Conservation (phyloP, 1,140 invertebrate species). For the Elymnias hypermnestra region DNA sequence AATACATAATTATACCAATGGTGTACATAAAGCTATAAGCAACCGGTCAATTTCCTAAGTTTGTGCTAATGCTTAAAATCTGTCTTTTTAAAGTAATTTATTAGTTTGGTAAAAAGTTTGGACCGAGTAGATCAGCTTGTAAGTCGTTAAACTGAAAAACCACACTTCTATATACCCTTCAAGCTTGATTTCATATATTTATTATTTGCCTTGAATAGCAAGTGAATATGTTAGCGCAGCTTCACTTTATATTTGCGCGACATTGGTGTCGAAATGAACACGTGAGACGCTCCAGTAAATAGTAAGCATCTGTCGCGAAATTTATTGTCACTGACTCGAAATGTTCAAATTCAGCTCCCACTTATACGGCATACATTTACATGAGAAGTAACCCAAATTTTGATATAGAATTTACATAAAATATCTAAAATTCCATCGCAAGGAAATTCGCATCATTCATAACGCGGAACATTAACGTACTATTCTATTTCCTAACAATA, state of each 20-base stretch:
- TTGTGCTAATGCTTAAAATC: too few relatives aligned
- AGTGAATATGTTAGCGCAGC: not conserved
- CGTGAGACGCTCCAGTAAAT: not conserved
- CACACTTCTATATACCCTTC: not conserved
- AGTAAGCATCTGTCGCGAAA: not conserved
- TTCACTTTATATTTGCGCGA: not conserved
- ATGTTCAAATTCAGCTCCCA: conserved; percentile 1
- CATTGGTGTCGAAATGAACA: not conserved
- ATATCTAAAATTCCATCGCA: too few relatives aligned
- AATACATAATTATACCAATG: too few relatives aligned
- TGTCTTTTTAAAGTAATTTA: too few relatives aligned
- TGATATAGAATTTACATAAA: not conserved
- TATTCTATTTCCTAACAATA: too few relatives aligned
- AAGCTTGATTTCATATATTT: not conserved
- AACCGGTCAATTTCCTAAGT: too few relatives aligned
- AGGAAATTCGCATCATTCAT: too few relatives aligned
- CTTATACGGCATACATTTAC: conserved; percentile 1
- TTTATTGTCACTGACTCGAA: conserved; percentile 2
- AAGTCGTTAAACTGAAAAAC: not conserved
- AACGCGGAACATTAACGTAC: not conserved
- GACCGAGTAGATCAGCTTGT: too few relatives aligned
- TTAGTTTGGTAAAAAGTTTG: too few relatives aligned
- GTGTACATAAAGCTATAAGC: too few relatives aligned
- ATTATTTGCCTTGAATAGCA: not conserved
- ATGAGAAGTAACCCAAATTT: not conserved